phyloP scores from a whole-genome alignment of 2,797 vertebrate species.

The Peromyscus aztecus region DNA sequence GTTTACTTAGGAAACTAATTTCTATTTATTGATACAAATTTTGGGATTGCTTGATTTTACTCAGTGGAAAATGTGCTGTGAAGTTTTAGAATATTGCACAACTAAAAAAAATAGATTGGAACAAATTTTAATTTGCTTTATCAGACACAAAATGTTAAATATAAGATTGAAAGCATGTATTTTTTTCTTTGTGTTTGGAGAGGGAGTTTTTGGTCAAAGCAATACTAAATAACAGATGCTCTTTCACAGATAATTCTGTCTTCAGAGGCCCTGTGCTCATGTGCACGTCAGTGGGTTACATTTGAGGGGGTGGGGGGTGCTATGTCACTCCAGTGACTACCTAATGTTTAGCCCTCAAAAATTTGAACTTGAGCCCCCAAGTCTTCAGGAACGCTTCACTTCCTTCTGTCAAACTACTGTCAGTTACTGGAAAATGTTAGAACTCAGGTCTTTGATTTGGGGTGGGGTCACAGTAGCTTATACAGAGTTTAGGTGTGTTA shows the following conservation, averaged over 20 bases:
- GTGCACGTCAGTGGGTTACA: background rate
- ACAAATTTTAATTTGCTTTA: conserved; percentile 68
- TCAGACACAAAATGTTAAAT: conserved; percentile 73
- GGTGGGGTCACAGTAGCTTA: background rate
- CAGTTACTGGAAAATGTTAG: conserved; percentile 62
- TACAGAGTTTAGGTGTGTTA: conserved; percentile 56
- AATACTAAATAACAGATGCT: conserved; percentile 67
- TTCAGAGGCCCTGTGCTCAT: background rate
- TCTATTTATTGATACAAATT: conserved; percentile 58
- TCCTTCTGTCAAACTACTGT: conserved; percentile 71
- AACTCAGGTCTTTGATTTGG: conserved; percentile 79
- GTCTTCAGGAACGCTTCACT: conserved; percentile 38
- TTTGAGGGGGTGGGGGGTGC: background rate
- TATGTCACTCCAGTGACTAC: background rate
- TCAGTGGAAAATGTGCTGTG: conserved; percentile 66
- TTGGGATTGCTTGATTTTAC: conserved; percentile 72
- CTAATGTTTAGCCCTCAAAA: background rate
- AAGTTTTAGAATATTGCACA: conserved; percentile 69
- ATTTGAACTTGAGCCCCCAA: conserved; percentile 52
- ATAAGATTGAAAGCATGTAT: conserved; percentile 36
- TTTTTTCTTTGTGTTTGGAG: conserved; percentile 34
- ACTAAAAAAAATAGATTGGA: conserved; percentile 64
- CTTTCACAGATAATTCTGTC: conserved; percentile 9
- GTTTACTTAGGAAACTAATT: conserved; percentile 70
- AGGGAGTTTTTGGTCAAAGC: conserved; percentile 63